Base-by-base conservation (phyloP, 2,888 invertebrate genomes). In the Tineola bisselliella region DNA sequence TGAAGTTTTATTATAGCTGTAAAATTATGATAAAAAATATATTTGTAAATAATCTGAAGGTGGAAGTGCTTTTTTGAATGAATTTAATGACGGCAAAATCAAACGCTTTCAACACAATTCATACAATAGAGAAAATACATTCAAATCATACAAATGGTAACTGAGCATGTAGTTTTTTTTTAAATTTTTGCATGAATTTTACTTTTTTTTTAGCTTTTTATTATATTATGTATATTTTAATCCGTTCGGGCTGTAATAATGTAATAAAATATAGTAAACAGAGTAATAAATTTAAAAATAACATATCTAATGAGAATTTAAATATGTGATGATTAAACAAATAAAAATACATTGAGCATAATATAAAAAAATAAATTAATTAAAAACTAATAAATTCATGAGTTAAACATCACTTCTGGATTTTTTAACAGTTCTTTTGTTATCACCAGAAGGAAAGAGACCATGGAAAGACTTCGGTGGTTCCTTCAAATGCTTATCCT, bases 401-500 rank as follows among this genome's bases (percentile, higher is more conserved):
- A 38, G 38, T 38, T 38, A 38, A 3, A 38, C n/a, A 38, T 38
- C 38, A 38, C 38, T 38, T 12, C 38, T 10, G 38, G 38, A 38
- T 38, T 38, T 38, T 38, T 38, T 38, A 38, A 10, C n/a, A 38
- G 10, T 48, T 15, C 75, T 76, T n/a, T 70, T 64, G 38, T 63
- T 64, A 58, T 81, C 79, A 12, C 74, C 74, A 1, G 60, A 44
- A 15, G 83, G 73, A 64, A 80, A 79, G 12, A 79, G 52, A 0
- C 76, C 79, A 15, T 66, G 70, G 63, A 84, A 82, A 3, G 69
- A 70, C 43, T 71, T 73, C 4, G 65, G 68, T 62, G 79, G 75
- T 63, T 79, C 79, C 65, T 86, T 86, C 1, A 82, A 73, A 65
- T 84, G 81, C 1, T 75, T 70, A 58, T 84, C 83, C 63, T 81